Evolutionary conservation across 2,797 vertebrate genomes (phyloP), one percentile per base, ranked within the genome.

Genomic region (Danio albolineatus): DNA sequence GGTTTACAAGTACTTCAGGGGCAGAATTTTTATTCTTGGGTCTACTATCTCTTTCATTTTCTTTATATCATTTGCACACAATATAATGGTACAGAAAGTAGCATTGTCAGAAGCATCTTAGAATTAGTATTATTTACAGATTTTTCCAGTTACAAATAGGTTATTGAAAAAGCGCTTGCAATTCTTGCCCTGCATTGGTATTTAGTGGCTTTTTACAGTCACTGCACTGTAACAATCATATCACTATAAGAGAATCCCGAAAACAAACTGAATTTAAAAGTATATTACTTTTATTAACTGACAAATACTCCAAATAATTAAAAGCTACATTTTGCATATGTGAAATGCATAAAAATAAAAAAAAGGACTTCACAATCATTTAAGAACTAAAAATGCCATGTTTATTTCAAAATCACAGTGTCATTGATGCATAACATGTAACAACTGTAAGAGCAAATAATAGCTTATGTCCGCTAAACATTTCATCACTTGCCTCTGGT

Each of bases 401-500:
- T 83, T 82, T 78, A 85, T 85, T 85, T 85, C 59, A 84, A 82
- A n/a, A 84, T 81, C 78, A 83, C 82, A 85, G 80, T 82, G 62
- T 82, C 70, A 84, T 51, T 82, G 81, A 81, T 59, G 80, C 75
- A 84, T 74, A 76, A 64, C 4, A 14, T 16, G n/a, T 28, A 73
- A 69, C n/a, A 65, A 53, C 41, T 14, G 13, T 69, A 44, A 71
- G 79, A 74, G 79, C 71, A 79, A 81, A 84, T 67, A 71, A 75
- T 17, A 72, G 54, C 14, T 78, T 79, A 71, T 28, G 44, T 70
- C 73, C 79, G 56, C 5, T 28, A 17, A 62, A 57, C 41, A 59
- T 60, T 54, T 53, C 17, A 74, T 39, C 16, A 76, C 36, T 39
- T 66, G 54, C 12, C 17, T 69, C 36, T 64, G 74, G 71, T 64